Percentiles rank a stretch among this genome's conserved stretches.
Evolutionary conservation across 2,888 invertebrate genomes (phyloP).

Genomic region (Melanostoma scalare): DNA sequence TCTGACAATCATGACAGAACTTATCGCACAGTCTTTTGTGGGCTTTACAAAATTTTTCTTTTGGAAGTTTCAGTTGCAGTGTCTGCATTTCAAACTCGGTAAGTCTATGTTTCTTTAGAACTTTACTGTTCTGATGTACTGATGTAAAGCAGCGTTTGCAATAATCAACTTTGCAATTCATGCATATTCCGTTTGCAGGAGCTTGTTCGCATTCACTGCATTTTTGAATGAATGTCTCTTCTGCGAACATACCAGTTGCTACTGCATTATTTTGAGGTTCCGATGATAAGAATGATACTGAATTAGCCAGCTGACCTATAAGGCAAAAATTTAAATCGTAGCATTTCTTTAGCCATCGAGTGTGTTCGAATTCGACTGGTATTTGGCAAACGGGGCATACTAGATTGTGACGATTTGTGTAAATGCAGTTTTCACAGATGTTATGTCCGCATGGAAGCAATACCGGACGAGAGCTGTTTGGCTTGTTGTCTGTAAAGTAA

Average conservation of each 20-base stretch:
- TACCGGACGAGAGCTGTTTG: conserved; percentile 82
- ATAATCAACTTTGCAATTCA: conserved; percentile 77
- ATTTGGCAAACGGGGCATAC: conserved; percentile 75
- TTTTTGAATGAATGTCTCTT: conserved; percentile 68
- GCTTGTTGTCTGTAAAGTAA: conserved; percentile 40
- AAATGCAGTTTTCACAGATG: conserved; percentile 86
- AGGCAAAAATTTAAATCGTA: conserved; percentile 78
- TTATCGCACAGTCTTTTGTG: conserved; percentile 73
- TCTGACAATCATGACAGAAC: conserved; percentile 76
- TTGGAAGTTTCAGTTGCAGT: conserved; percentile 69
- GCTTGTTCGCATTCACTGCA: conserved; percentile 78
- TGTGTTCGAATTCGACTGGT: conserved; percentile 67
- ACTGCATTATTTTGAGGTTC: neutral
- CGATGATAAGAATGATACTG: conserved; percentile 68
- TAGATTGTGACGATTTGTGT: conserved; percentile 74
- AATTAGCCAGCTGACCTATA: conserved; percentile 75
- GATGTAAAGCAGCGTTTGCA: conserved; percentile 78
- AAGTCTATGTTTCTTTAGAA: conserved; percentile 76
- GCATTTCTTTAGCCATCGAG: conserved; percentile 61
- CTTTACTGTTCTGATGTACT: conserved; percentile 78
- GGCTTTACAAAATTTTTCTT: conserved; percentile 67
- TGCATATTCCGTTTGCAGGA: conserved; percentile 76
- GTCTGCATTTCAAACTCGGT: conserved; percentile 55
- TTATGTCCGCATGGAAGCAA: conserved; percentile 87
- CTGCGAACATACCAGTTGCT: conserved; percentile 33